Percentiles rank a stretch among this genome's conserved stretches.
Conservation (phyloP, 2,888 invertebrate genomes). For the Plusia festucae region DNA sequence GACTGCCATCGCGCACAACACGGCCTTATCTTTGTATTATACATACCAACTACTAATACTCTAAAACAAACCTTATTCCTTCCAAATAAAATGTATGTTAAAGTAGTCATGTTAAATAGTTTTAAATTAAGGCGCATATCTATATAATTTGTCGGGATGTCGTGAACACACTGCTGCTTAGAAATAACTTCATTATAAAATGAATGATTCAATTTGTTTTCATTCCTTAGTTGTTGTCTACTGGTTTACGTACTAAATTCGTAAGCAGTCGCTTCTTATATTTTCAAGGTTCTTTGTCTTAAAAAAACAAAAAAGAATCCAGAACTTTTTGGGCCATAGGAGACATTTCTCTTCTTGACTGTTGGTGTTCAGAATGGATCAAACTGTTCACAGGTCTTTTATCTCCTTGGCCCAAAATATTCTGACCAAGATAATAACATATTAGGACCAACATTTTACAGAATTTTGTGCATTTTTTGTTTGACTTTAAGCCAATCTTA, state of each 20-base stretch:
- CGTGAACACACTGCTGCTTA: conserved; percentile 15
- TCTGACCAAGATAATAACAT: no score
- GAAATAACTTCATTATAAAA: conserved; percentile 27
- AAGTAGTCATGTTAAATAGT: neutral
- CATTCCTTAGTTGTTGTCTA: neutral
- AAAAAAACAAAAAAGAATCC: no score
- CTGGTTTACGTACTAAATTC: neutral
- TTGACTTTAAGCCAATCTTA: no score
- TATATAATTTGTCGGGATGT: conserved; percentile 21
- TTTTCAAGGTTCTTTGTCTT: no score
- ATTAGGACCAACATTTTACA: no score
- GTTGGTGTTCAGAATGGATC: no score
- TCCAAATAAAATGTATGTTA: neutral
- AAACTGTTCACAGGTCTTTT: no score
- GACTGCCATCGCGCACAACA: conserved; percentile 11
- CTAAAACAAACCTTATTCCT: conserved; percentile 14
- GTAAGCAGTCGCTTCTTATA: neutral
- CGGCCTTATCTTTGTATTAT: conserved; percentile 19
- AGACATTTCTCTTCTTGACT: no score
- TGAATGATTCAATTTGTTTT: neutral
- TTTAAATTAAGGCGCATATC: conserved; percentile 1
- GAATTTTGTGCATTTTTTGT: no score
- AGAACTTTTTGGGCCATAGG: no score
- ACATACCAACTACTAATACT: neutral
- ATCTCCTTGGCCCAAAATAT: no score